Conservation (phyloP, 64 coral and sea anemone genomes). For the Cladopsammia gracilis region DNA sequence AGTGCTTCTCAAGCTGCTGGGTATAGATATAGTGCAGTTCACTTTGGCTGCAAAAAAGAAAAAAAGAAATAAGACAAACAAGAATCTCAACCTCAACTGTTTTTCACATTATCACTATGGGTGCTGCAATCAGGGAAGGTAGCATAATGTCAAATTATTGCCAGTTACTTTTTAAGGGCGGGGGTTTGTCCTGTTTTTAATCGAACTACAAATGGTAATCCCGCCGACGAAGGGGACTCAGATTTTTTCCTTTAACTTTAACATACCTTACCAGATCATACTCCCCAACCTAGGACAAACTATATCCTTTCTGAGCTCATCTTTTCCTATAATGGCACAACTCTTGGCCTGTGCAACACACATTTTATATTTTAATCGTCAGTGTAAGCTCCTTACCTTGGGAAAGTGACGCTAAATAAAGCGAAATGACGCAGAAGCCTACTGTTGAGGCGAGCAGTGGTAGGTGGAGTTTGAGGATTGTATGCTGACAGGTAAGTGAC, state of each 20-base stretch:
- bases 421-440: conserved; percentile 93
- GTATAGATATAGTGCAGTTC: conserved; percentile 93
- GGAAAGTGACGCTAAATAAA: conserved; percentile 88
- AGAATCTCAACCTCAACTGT: not conserved
- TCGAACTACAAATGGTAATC: too few relatives aligned
- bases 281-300: too few relatives aligned
- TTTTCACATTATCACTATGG: not conserved
- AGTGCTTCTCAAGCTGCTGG: conserved; percentile 93
- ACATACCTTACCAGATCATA: too few relatives aligned
- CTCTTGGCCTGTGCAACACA: too few relatives aligned
- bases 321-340: too few relatives aligned
- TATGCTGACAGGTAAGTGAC: conserved; percentile 95
- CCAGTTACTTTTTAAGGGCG: too few relatives aligned
- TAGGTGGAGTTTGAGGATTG: conserved; percentile 90
- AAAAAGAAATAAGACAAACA: not conserved
- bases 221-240: too few relatives aligned
- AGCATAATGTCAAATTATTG: too few relatives aligned
- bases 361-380: not conserved
- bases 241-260: too few relatives aligned
- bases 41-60: conserved; percentile 56
- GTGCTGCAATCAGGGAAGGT: too few relatives aligned
- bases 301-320: too few relatives aligned
- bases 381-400: conserved; percentile 65
- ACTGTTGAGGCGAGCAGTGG: conserved; percentile 73
- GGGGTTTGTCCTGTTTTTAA: too few relatives aligned